Evolutionary conservation across 2,888 invertebrate species (phyloP).

Genomic region (Euproctis similis): DNA sequence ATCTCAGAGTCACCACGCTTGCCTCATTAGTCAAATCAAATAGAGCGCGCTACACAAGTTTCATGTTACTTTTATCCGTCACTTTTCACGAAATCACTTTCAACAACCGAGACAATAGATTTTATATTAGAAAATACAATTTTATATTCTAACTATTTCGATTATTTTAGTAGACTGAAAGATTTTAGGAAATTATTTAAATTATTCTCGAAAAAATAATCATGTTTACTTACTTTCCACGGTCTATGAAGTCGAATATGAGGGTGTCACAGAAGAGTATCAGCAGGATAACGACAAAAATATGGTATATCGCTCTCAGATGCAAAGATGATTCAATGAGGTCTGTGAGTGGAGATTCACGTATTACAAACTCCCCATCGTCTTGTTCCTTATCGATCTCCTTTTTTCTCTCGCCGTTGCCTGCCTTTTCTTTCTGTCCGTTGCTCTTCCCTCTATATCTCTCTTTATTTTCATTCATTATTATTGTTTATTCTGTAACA

Average conservation of each 20-base stretch:
- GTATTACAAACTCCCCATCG: conserved; percentile 71
- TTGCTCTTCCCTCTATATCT: conserved; percentile 13
- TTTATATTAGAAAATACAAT: too few species aligned
- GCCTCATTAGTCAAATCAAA: too few species aligned
- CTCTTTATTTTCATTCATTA: conserved; percentile 16
- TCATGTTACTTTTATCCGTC: too few species aligned
- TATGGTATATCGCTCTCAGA: conserved; percentile 88
- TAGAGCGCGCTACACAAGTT: too few species aligned
- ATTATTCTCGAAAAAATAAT: too few species aligned
- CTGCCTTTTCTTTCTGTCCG: conserved; percentile 6
- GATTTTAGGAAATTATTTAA: too few species aligned
- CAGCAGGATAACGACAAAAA: conserved; percentile 86
- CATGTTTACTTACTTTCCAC: conserved; percentile 80
- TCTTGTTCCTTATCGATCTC: conserved; percentile 24
- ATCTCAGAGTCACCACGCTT: too few species aligned
- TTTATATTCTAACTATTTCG: too few species aligned
- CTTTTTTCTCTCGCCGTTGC: too few species aligned
- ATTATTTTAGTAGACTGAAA: too few species aligned
- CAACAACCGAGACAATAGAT: too few species aligned
- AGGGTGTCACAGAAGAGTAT: conserved; percentile 83
- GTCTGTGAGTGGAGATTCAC: conserved; percentile 88
- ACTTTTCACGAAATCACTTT: too few species aligned
- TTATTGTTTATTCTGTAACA: conserved; percentile 12
- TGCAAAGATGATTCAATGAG: conserved; percentile 83
- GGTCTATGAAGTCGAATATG: conserved; percentile 82